Evolutionary conservation across 2,888 invertebrate genomes (phyloP), one percentile per base, ranked within the genome.

Genomic region (Thyatira batis): DNA sequence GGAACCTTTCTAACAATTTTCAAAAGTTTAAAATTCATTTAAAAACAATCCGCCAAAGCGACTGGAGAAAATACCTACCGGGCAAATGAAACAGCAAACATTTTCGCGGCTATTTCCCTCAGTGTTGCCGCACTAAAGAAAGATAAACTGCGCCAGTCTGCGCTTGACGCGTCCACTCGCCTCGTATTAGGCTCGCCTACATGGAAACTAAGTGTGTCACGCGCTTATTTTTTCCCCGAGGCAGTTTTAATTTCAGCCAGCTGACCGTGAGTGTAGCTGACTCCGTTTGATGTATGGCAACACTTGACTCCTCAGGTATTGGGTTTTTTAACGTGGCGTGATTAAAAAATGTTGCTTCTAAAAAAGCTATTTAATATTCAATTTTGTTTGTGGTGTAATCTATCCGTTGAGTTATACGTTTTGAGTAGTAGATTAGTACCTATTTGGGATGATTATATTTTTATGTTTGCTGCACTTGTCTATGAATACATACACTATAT

Each of bases 61-160:
- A 20, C 46, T 49, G 51, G 28, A 39, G 39, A 17, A 39, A 39
- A 17, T 39, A 39, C 39, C 17, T 39, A 39, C 52, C 43, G 43
- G 68, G 73, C 73, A 76, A 80, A 81, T 82, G 86, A 82, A 83
- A 87, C 74, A 81, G 88, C 84, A 89, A 88, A 89, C 85, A 89
- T 82, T 84, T 84, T 75, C 74, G 75, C 77, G 77, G 75, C 82
- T 78, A 82, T 88, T 84, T 86, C 83, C 85, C 82, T 80, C 82
- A 74, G 76, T 82, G 82, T 85, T 82, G 85, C 84, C 78, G 80
- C 84, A 81, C 80, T 83, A 85, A 80, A 84, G 80, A 76, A 87
- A 89, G 90, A 91, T 87, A 89, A 89, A 91, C 87, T 81, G 85
- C 85, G 80, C 65, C 68, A 74, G 84, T 67, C 89, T 90, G 90